Evolutionary conservation across 2,888 invertebrate genomes (phyloP), one percentile per base, ranked within the genome.

Genomic region (Cheilosia pagana): DNA sequence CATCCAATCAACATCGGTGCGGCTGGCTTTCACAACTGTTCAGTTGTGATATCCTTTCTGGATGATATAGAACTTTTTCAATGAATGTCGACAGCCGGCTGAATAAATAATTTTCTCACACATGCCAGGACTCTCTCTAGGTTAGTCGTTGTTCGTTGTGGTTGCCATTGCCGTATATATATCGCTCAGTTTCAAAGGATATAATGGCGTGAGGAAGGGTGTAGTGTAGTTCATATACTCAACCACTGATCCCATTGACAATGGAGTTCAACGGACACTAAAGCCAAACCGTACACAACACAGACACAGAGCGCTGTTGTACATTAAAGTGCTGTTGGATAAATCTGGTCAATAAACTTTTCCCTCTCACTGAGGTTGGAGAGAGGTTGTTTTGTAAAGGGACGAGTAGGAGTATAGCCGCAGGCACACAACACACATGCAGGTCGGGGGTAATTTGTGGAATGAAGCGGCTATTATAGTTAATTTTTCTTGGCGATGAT

Each of bases 181-280:
- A 48, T 14, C 23, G 48, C 16, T 53, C 31, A 53, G 28, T 35
- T 43, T 67, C 19, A 76, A 43, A 59, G 50, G 57, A 31, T 57
- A 50, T 55, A 65, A 75, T 43, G 21, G 39, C 1, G 3, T 12
- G 19, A 16, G 62, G 7, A 28, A 35, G 21, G 55, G 31, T 57
- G 23, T 28, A 23, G 28, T 43, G 60, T 14, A 12, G 16, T 31
- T 12, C 6, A n/a, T 2, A 21, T 14, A 28, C 39, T 52, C 31
- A 65, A 23, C 52, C 7, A 39, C 65, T 16, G 45, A 31, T 55
- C 21, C 57, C 16, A 70, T 70, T 70, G 45, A 57, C 48, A 72
- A 53, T 31, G 8, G 59, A 76, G 75, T 76, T 76, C 65, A 76
- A 76, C 52, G 75, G 28, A 76, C 75, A 76, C 76, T 52, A 59